Evolutionary conservation across 2,888 invertebrate genomes (phyloP).

Genomic region (Ariolimax columbianus): DNA sequence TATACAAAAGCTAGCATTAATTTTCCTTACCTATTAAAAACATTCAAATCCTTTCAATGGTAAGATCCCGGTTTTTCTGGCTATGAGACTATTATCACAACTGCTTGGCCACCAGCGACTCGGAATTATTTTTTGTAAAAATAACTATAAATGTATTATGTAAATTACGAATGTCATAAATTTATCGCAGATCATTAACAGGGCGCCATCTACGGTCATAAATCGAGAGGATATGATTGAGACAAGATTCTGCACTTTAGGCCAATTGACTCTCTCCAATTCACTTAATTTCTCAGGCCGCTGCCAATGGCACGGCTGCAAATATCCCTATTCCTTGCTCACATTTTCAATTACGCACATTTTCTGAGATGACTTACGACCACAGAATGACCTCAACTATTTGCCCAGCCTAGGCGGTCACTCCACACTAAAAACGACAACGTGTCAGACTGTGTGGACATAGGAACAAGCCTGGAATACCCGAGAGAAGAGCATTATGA

Average conservation of each 20-base stretch:
- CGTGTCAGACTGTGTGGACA: slow-evolving; percentile 30
- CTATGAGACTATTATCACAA: too few relatives aligned
- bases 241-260: slow-evolving; percentile 15
- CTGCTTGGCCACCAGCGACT: too few relatives aligned
- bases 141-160: neutral
- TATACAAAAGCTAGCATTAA: too few relatives aligned
- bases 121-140: too few relatives aligned
- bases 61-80: too few relatives aligned
- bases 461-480: neutral
- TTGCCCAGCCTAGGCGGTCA: neutral
- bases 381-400: slow-evolving; percentile 30
- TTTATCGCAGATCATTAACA: neutral
- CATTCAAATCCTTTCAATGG: too few relatives aligned
- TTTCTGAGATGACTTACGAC: slow-evolving; percentile 23
- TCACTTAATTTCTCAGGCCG: neutral
- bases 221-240: neutral
- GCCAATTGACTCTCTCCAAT: neutral
- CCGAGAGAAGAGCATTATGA: neutral
- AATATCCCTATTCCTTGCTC: neutral
- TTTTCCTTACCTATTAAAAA: too few relatives aligned
- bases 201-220: neutral
- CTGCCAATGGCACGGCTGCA: neutral
- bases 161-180: too few relatives aligned
- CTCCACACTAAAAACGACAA: slow-evolving; percentile 8
- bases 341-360: slow-evolving; percentile 20